phyloP scores from a whole-genome alignment of 2,113 vertebrate species.

The Prunella fulvescens region DNA sequence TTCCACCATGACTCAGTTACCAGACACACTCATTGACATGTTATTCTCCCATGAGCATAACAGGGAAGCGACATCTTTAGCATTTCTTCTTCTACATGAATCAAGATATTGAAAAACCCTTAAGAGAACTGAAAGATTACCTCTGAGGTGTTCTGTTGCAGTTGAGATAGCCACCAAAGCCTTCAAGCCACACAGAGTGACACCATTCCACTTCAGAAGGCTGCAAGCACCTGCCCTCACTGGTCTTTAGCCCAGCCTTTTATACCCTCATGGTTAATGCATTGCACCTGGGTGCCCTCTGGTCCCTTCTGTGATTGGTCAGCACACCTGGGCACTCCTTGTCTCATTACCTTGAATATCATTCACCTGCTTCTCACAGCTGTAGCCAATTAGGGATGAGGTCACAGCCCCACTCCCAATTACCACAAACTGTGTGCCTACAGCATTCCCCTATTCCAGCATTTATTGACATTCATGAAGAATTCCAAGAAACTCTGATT shows the following conservation, averaged over 20 bases:
- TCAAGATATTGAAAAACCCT: background rate
- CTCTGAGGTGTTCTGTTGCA: background rate
- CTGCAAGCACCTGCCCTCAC: background rate
- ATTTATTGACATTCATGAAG: background rate
- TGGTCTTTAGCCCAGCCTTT: background rate
- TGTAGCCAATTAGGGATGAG: background rate
- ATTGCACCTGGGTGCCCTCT: background rate
- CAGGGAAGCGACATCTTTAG: background rate
- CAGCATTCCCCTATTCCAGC: background rate
- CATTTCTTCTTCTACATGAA: background rate
- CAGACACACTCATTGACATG: rapidly evolving
- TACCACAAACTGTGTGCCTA: background rate
- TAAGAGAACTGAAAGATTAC: background rate
- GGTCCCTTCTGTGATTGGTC: background rate
- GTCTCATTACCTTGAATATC: background rate
- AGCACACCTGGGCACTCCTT: background rate
- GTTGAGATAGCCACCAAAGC: background rate
- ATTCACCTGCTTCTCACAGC: background rate
- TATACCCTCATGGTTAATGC: background rate
- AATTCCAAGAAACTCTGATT: background rate
- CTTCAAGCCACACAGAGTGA: background rate
- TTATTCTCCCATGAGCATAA: background rate
- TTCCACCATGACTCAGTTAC: background rate
- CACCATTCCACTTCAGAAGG: background rate
- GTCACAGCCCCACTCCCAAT: background rate